Conservation (phyloP, 2,113 vertebrate genomes). For the Pterophyllum scalare region DNA sequence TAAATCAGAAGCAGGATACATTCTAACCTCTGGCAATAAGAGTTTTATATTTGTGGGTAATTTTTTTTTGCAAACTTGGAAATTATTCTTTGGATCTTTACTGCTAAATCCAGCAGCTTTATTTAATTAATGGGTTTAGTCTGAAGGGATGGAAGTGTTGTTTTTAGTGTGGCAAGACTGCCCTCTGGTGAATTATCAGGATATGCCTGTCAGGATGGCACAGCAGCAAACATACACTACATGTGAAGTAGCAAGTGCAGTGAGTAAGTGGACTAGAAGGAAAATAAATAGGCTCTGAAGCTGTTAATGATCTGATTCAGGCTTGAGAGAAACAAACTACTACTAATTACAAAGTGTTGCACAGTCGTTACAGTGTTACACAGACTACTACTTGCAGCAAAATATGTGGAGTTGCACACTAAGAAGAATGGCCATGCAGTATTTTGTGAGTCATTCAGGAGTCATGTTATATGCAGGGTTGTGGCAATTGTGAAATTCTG, state of each 20-base stretch:
- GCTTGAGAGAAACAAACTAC: not conserved
- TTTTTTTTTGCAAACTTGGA: not conserved
- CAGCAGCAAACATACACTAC: rapidly evolving
- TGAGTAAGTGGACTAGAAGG: not conserved
- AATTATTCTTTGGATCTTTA: not conserved
- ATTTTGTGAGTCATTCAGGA: no score
- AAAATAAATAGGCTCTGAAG: not conserved
- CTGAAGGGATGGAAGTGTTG: not conserved
- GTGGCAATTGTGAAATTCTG: not conserved
- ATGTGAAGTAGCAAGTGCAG: not conserved
- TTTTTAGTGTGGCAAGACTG: constrained; percentile 72
- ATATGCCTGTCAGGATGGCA: constrained; percentile 4
- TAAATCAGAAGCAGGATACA: not conserved
- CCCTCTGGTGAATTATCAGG: constrained; percentile 71
- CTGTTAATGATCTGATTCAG: not conserved
- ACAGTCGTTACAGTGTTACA: no score
- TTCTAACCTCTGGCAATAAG: not conserved
- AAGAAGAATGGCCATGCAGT: not conserved
- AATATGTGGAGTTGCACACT: not conserved
- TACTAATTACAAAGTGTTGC: not conserved
- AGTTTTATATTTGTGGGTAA: not conserved
- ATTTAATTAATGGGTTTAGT: constrained; percentile 2
- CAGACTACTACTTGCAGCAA: not conserved
- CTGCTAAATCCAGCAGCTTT: not conserved
- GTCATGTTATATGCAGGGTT: not conserved